Base-by-base conservation (phyloP, 2,888 invertebrate species). In the Neoitamus cyanurus region DNA sequence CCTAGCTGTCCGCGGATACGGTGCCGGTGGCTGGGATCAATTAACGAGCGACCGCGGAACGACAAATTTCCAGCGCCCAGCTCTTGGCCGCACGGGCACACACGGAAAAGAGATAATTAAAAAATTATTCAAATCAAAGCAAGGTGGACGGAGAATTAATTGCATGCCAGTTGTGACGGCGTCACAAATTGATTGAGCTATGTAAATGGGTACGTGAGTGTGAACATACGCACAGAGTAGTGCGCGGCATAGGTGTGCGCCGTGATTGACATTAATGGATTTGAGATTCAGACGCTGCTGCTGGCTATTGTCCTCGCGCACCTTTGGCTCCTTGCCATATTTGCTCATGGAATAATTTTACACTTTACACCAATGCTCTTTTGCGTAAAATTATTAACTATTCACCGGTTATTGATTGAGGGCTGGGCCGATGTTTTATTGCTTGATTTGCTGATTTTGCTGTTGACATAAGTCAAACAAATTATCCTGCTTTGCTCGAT, bases 61-160 rank as follows among this genome's bases (percentile, higher is more conserved):
- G 78, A 78, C 78, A 48, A 78, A 78, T 78, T 30, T 31, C 30
- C 46, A 30, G 9, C n/a, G 36, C 25, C 72, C 36, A 75, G 30
- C 2, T 31, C 73, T 73, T 34, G 73, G 48, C 20, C 48, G 70
- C 70, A 11, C 20, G 31, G 9, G 70, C 34, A 11, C 30, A 70
- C 70, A 70, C 28, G 15, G 48, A 48, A 46, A 78, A 48, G 36
- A 25, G 78, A 42, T 78, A 78, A 78, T 78, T 78, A 78, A 78
- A 78, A 46, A 78, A 78, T 78, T 78, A 78, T 78, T 78, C 46
- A 78, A 78, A 78, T 46, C 46, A 48, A 25, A 46, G 78, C 78
- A 30, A 48, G 48, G 78, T 78, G 46, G 78, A 78, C 48, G 6
- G 78, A 36, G 30, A 78, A 78, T 78, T 78, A 78, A 78, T 78